A percentile compares a stretch with the other conserved stretches of the same genome.
Evolutionary conservation across 1,140 invertebrate genomes (phyloP).

Genomic region (Probaryconus sp.): DNA sequence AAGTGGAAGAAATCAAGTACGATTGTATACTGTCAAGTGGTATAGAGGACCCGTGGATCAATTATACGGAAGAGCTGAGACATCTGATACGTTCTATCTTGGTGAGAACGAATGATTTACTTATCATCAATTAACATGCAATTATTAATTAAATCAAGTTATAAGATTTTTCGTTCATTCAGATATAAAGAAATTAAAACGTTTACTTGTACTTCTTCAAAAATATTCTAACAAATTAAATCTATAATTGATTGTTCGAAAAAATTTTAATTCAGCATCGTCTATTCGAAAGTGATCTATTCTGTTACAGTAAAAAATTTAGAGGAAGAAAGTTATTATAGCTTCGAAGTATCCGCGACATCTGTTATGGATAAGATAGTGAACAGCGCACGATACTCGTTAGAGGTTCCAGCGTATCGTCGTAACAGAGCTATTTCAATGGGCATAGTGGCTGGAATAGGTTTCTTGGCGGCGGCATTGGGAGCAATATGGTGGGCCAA

Average conservation of each 20-base stretch:
- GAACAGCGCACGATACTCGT: conserved; percentile 79
- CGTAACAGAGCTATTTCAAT: conserved; percentile 81
- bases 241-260: not conserved
- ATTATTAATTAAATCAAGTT: no score
- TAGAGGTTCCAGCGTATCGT: conserved; percentile 82
- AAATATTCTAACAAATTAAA: no score
- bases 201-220: no score
- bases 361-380: conserved; percentile 79
- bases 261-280: not conserved
- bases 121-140: not conserved
- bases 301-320: conserved; percentile 80
- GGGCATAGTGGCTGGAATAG: conserved; percentile 80
- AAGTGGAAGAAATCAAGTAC: conserved; percentile 79
- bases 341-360: conserved; percentile 83
- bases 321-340: conserved; percentile 82
- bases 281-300: not conserved
- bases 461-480: conserved; percentile 80
- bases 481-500: conserved; percentile 81
- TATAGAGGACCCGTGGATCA: conserved; percentile 80
- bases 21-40: conserved; percentile 82
- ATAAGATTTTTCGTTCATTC: no score
- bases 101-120: conserved; percentile 69
- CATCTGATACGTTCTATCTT: conserved; percentile 81
- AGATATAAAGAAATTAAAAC: no score
- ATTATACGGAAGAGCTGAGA: conserved; percentile 81